Evolutionary conservation across 2,888 invertebrate genomes (phyloP).

Genomic region (Salticus scenicus): DNA sequence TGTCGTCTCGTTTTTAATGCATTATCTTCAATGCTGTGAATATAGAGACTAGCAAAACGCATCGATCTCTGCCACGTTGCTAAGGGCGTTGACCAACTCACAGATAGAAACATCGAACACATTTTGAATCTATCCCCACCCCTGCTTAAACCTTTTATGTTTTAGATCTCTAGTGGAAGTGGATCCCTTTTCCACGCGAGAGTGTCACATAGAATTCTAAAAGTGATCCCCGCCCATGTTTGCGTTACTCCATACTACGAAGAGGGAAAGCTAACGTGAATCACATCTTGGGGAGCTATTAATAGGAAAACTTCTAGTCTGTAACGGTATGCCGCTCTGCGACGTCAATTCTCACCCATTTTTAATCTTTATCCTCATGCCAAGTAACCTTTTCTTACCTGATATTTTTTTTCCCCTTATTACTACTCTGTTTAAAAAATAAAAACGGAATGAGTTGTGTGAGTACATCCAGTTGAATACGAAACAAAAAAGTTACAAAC

Average conservation of each 20-base stretch:
- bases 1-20: not conserved
- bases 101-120: constrained; percentile 54
- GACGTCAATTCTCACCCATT: constrained; percentile 1
- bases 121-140: not conserved
- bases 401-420: not conserved
- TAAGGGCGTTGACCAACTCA: constrained; percentile 63
- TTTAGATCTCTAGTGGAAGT: constrained; percentile 28
- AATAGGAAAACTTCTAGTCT: constrained; percentile 35
- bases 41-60: not conserved
- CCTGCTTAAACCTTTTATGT: constrained; percentile 23
- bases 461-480: no score
- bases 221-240: constrained; percentile 56
- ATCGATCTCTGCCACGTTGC: constrained; percentile 57
- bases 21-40: not conserved
- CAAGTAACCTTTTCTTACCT: not conserved
- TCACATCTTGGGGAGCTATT: constrained; percentile 57
- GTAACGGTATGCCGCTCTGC: constrained; percentile 18
- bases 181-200: constrained; percentile 23
- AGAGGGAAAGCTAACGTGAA: constrained; percentile 37
- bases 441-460: no score
- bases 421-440: no score
- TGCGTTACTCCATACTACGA: constrained; percentile 31
- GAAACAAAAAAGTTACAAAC: no score
- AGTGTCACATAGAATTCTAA: constrained; percentile 58
- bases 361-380: not conserved